These are phyloP conservation scores for Adelphocoris suturalis DNA, from an alignment of 2,888 invertebrate species.

Conservation along the genomic window DNA sequence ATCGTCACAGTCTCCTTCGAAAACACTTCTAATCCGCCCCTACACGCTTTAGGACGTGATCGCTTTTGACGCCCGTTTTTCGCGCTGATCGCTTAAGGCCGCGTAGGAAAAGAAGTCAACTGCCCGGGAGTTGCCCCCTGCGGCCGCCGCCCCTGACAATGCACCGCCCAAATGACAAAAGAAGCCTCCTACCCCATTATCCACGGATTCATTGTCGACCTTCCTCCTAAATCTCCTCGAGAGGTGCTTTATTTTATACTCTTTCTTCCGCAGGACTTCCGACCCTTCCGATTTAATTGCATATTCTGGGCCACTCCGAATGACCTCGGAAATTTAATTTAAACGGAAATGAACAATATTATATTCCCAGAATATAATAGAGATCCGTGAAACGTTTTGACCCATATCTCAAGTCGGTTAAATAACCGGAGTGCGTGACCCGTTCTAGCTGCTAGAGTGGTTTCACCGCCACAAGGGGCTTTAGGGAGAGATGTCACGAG, in stretches of 20 bases:
- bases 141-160: constrained; percentile 10
- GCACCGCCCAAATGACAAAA: neutral
- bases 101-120: neutral
- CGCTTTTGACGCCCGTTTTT: constrained; percentile 14
- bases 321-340: neutral
- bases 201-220: constrained; percentile 35
- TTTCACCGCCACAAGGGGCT: neutral
- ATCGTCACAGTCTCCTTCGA: neutral
- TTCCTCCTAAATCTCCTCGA: neutral
- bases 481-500: neutral
- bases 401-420: neutral
- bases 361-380: neutral
- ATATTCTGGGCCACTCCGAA: neutral
- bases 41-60: neutral
- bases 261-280: constrained; percentile 45
- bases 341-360: constrained; percentile 31
- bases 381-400: neutral
- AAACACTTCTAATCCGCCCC: neutral
- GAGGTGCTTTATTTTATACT: constrained; percentile 22
- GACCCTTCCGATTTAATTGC: neutral
- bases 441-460: neutral
- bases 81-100: neutral
- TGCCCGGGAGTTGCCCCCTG: neutral
- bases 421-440: neutral
- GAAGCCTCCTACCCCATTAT: neutral